Evolutionary conservation across 2,113 vertebrate genomes (phyloP).

Genomic region (Anarrhichthys ocellatus): DNA sequence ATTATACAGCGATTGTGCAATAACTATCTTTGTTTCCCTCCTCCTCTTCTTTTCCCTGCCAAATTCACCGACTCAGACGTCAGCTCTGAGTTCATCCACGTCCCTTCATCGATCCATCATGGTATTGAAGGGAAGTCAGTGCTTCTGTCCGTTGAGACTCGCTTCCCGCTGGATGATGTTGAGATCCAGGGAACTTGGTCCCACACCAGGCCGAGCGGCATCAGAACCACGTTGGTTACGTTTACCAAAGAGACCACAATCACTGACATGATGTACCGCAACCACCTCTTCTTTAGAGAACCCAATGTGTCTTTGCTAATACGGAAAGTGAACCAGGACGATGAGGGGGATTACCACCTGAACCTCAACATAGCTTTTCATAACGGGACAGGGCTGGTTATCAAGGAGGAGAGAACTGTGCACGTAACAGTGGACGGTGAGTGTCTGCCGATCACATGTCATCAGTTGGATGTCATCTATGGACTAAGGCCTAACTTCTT

Average conservation of each 20-base stretch:
- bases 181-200: conserved; percentile 82
- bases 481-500: not conserved
- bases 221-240: conserved; percentile 69
- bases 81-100: conserved; percentile 57
- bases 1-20: too few species aligned
- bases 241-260: conserved; percentile 71
- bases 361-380: conserved; percentile 75
- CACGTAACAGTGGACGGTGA: conserved; percentile 82
- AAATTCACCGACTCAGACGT: conserved; percentile 35
- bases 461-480: not conserved
- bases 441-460: conserved; percentile 27
- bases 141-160: conserved; percentile 72
- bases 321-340: conserved; percentile 52
- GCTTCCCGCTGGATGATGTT: conserved; percentile 61
- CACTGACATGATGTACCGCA: conserved; percentile 61
- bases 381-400: conserved; percentile 43
- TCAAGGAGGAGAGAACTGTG: conserved; percentile 70
- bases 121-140: conserved; percentile 72
- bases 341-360: conserved; percentile 81
- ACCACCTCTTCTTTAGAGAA: conserved; percentile 59
- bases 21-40: conserved; percentile 15
- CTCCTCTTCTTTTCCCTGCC: conserved; percentile 9
- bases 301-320: conserved; percentile 78
- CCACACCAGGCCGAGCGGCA: conserved; percentile 52
- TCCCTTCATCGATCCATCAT: conserved; percentile 58